A percentile compares a stretch with the other conserved stretches of the same genome.
Evolutionary conservation across 2,113 vertebrate species (phyloP).

Genomic region (Syngnathus typhle): DNA sequence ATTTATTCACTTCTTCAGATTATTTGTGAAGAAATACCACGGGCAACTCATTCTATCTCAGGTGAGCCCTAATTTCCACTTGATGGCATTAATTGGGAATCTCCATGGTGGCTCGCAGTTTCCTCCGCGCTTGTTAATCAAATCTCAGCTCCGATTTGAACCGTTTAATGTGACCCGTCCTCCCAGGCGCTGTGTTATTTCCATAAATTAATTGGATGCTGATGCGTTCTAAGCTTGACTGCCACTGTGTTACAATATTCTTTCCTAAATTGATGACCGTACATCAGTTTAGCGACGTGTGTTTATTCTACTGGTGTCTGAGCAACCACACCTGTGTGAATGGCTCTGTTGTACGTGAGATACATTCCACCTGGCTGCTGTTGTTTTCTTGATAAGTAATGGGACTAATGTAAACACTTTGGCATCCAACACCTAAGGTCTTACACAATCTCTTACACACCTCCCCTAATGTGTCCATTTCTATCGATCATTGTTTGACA

Average conservation of each 20-base stretch:
- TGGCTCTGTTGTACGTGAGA: slow-evolving; percentile 26
- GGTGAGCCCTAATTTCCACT: slow-evolving; percentile 63
- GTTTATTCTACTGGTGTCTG: slow-evolving; percentile 46
- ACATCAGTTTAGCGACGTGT: slow-evolving; percentile 27
- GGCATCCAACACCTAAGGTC: slow-evolving; percentile 46
- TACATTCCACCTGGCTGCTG: slow-evolving; percentile 56
- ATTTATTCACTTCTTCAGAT: slow-evolving; percentile 80
- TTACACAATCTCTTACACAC: slow-evolving; percentile 33
- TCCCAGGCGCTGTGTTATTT: slow-evolving; percentile 29
- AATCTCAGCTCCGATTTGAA: slow-evolving; percentile 21
- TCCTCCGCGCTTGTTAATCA: slow-evolving; percentile 26
- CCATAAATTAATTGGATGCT: slow-evolving; percentile 41
- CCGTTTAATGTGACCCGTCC: slow-evolving; percentile 26
- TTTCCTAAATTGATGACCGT: slow-evolving; percentile 19
- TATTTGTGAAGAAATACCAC: slow-evolving; percentile 83
- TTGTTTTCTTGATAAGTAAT: slow-evolving; percentile 52
- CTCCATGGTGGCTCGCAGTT: slow-evolving; percentile 16
- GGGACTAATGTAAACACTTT: slow-evolving; percentile 59
- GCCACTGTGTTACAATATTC: slow-evolving; percentile 24
- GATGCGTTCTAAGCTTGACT: slow-evolving; percentile 15
- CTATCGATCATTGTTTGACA: slow-evolving; percentile 49
- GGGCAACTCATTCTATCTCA: slow-evolving; percentile 91
- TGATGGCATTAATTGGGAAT: slow-evolving; percentile 17
- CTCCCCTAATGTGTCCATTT: slow-evolving; percentile 31
- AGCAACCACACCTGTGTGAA: slow-evolving; percentile 53